phyloP scores from a whole-genome alignment of 92 coral and sea anemone genomes.

The Plumapathes pennacea region DNA sequence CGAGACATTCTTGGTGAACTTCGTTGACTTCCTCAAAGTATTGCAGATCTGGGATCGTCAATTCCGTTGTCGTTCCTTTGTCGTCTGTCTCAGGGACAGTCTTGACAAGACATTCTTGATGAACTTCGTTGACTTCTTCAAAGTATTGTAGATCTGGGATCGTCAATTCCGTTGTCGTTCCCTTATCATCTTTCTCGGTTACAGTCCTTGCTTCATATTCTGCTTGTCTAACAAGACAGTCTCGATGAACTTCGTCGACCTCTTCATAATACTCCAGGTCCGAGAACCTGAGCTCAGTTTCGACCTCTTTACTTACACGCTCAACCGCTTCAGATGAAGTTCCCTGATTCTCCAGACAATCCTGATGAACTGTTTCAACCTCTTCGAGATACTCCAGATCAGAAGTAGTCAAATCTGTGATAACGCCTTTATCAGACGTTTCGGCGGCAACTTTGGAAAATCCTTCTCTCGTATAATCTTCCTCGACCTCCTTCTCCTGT shows the following conservation, averaged over 20 bases:
- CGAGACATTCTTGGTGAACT: constrained; percentile 15
- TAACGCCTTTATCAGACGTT: constrained; percentile 33
- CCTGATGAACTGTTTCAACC: constrained; percentile 50
- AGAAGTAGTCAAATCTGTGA: constrained; percentile 71
- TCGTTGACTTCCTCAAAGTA: constrained; percentile 37
- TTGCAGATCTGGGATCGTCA: constrained; percentile 31
- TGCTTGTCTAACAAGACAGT: background rate
- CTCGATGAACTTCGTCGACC: constrained; percentile 24
- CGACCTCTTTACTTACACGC: constrained; percentile 30
- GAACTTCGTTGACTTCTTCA: constrained; percentile 41
- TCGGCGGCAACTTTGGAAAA: constrained; percentile 28
- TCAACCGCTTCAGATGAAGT: constrained; percentile 23
- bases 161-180: constrained; percentile 50
- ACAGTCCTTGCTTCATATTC: constrained; percentile 3
- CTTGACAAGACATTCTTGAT: constrained; percentile 6
- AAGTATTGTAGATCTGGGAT: constrained; percentile 34
- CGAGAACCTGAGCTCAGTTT: constrained; percentile 56
- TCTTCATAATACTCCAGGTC: constrained; percentile 57
- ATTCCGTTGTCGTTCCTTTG: constrained; percentile 34
- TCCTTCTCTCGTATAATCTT: constrained; percentile 46
- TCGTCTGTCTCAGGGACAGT: background rate
- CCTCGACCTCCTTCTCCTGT: constrained; percentile 38
- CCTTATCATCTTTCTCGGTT: constrained; percentile 14
- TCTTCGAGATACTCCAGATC: constrained; percentile 65
- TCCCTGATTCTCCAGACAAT: constrained; percentile 15